Evolutionary conservation across 2,113 vertebrate genomes (phyloP).

Genomic region (Trogon melanurus): DNA sequence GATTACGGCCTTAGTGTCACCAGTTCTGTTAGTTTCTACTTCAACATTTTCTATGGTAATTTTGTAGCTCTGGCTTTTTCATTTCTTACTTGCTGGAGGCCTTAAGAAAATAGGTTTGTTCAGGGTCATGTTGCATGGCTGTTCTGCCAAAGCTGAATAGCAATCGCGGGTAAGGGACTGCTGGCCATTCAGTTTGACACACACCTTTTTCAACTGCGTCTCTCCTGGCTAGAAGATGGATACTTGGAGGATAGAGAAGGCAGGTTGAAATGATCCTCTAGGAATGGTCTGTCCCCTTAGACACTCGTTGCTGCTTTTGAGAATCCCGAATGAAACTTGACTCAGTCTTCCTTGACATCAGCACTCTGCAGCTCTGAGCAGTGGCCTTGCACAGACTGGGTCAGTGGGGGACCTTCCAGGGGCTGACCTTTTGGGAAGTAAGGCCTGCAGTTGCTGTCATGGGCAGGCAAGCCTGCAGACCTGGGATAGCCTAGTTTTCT

Average conservation of each 20-base stretch:
- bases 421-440: background rate
- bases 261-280: background rate
- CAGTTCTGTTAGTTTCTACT: background rate
- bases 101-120: background rate
- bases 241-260: background rate
- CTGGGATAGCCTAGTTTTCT: background rate
- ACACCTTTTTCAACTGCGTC: background rate
- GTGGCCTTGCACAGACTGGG: background rate
- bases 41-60: background rate
- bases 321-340: background rate
- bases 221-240: background rate
- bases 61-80: background rate
- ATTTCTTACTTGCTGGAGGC: background rate
- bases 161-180: background rate
- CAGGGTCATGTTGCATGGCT: background rate
- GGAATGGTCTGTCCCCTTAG: rapidly evolving
- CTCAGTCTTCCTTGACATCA: background rate
- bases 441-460: background rate
- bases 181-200: background rate
- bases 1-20: background rate
- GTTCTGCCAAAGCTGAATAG: background rate
- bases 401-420: rapidly evolving
- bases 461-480: background rate
- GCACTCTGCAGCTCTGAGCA: background rate
- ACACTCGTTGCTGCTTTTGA: background rate